Evolutionary conservation across 2,888 invertebrate species (phyloP).

Genomic region (Syrphus vitripennis): DNA sequence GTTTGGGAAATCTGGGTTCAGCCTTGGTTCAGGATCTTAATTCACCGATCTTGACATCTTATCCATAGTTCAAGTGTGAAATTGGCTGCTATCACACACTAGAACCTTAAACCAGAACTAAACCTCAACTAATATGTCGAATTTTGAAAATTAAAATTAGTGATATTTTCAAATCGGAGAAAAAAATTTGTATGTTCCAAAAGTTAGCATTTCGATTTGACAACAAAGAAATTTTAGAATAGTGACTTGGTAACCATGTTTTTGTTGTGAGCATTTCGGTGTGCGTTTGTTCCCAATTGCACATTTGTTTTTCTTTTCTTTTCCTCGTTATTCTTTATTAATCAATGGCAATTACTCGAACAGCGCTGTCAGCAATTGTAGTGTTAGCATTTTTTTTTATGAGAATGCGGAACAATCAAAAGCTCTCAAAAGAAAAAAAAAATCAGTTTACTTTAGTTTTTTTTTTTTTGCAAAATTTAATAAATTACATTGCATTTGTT

Average conservation of each 20-base stretch:
- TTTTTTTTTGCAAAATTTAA: slow-evolving; percentile 26
- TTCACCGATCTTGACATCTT: no score
- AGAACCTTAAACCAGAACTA: no score
- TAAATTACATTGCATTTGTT: background rate
- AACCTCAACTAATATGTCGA: no score
- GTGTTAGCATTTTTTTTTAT: slow-evolving; percentile 21
- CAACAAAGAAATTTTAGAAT: background rate
- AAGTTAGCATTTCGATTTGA: background rate
- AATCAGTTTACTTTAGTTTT: background rate
- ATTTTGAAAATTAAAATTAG: no score
- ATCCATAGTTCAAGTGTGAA: no score
- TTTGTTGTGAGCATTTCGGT: background rate
- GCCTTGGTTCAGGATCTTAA: no score
- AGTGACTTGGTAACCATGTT: background rate
- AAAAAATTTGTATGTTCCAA: no score
- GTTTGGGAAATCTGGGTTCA: no score
- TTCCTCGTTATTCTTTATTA: slow-evolving; percentile 45
- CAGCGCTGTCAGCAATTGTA: slow-evolving; percentile 23
- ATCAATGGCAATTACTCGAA: slow-evolving; percentile 41
- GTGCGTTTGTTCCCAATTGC: slow-evolving; percentile 46
- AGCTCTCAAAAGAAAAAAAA: slow-evolving; percentile 1
- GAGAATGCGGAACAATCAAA: slow-evolving; percentile 60
- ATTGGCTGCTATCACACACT: no score
- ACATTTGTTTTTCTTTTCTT: background rate
- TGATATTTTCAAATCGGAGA: no score